Conservation (phyloP, 1,140 invertebrate species). For the Sycophaga agraensis region DNA sequence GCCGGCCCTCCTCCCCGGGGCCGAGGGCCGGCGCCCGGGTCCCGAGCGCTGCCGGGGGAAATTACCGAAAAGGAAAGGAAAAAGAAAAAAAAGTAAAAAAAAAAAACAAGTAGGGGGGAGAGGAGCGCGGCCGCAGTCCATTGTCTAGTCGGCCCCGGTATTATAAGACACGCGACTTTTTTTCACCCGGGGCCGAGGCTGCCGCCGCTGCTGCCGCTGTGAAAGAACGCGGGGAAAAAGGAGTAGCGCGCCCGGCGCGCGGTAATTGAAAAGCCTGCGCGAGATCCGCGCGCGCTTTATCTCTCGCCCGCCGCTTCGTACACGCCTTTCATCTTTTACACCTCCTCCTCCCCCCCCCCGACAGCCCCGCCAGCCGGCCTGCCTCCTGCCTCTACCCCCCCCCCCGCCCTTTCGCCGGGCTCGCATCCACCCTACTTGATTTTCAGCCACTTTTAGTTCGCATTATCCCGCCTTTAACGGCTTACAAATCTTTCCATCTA, state of each 20-base stretch:
- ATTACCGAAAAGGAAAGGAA: no score
- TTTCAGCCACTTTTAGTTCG: no score
- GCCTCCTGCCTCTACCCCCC: not conserved
- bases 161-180: slow-evolving; percentile 23
- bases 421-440: no score
- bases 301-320: slow-evolving; percentile 45
- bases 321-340: slow-evolving; percentile 40
- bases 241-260: not conserved
- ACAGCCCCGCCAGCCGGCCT: no score
- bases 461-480: no score
- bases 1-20: no score
- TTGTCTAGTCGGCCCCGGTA: slow-evolving; percentile 1
- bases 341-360: not conserved
- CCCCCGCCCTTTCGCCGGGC: no score
- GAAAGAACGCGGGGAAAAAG: slow-evolving; percentile 6
- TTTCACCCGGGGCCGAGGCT: not conserved
- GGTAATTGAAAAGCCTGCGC: slow-evolving; percentile 47
- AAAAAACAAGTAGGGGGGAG: not conserved
- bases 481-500: no score
- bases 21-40: no score
- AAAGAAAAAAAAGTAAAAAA: slow-evolving; percentile 10
- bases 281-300: slow-evolving; percentile 17
- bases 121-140: not conserved
- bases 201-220: no score
- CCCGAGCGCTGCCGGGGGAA: no score